phyloP scores from a whole-genome alignment of 2,888 invertebrate species.

The Ceramica pisi region DNA sequence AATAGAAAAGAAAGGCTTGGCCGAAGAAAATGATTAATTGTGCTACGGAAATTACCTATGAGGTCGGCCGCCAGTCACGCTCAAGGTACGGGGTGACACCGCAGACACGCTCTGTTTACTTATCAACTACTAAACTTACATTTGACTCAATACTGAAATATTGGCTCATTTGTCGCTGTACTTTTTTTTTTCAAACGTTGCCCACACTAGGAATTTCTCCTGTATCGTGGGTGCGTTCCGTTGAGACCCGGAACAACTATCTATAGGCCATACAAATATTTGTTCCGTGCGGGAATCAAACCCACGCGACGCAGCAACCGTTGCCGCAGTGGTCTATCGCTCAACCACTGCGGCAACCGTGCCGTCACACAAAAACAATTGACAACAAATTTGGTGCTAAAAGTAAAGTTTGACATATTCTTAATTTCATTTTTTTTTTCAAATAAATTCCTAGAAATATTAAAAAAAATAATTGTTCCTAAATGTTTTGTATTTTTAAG shows the following conservation, averaged over 20 bases:
- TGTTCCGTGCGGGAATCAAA: too few relatives aligned
- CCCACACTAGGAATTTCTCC: too few relatives aligned
- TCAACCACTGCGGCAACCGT: too few relatives aligned
- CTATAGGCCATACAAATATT: too few relatives aligned
- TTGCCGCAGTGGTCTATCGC: too few relatives aligned
- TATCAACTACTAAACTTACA: slow-evolving; percentile 8
- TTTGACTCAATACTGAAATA: background rate
- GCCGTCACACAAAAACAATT: background rate
- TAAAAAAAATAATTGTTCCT: too few relatives aligned
- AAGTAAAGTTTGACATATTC: too few relatives aligned
- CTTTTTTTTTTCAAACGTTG: too few relatives aligned
- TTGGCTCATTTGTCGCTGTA: background rate
- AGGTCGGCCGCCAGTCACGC: slow-evolving; percentile 79
- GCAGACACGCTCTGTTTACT: slow-evolving; percentile 47
- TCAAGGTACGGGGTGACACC: slow-evolving; percentile 84
- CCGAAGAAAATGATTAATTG: slow-evolving; percentile 85
- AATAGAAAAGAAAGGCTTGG: slow-evolving; percentile 75
- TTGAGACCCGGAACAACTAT: too few relatives aligned
- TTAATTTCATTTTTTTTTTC: background rate
- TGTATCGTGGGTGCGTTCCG: too few relatives aligned
- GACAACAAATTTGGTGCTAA: background rate
- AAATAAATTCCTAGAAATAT: too few relatives aligned
- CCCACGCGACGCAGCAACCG: too few relatives aligned
- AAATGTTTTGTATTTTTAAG: background rate
- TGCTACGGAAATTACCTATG: slow-evolving; percentile 76